Conservation (phyloP, 2,797 vertebrate species). For the Scolopax bukidnonensis region DNA sequence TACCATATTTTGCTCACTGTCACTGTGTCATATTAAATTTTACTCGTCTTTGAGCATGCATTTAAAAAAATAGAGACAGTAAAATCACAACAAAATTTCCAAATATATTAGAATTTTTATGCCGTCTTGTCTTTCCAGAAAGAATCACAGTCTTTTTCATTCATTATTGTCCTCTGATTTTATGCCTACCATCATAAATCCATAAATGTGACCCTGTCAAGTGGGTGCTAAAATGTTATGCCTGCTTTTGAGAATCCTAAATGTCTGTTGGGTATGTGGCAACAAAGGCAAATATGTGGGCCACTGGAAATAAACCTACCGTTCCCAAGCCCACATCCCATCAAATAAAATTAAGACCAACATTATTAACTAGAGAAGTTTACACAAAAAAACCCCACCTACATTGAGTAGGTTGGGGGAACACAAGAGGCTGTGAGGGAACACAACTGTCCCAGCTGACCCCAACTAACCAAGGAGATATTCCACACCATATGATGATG, state of each 20-base stretch:
- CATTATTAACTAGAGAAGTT: background rate
- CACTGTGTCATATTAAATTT: background rate
- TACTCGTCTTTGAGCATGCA: background rate
- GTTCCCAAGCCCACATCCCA: background rate
- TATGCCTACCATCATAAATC: background rate
- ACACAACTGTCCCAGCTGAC: background rate
- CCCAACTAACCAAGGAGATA: too few species aligned
- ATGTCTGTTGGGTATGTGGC: background rate
- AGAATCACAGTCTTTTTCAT: background rate
- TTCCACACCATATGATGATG: fast-evolving
- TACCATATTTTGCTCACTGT: background rate
- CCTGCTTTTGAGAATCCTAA: background rate
- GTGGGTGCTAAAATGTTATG: background rate
- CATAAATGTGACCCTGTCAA: background rate
- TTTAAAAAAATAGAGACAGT: background rate
- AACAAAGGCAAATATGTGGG: background rate
- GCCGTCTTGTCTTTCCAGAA: background rate
- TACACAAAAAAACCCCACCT: background rate
- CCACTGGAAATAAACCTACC: background rate
- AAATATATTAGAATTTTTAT: background rate
- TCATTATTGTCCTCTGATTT: background rate
- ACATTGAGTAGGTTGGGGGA: background rate
- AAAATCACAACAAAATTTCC: background rate
- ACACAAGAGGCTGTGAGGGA: background rate
- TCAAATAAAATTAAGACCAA: background rate